Evolutionary conservation across 2,113 vertebrate genomes (phyloP).

Genomic region (Seriola quinqueradiata): DNA sequence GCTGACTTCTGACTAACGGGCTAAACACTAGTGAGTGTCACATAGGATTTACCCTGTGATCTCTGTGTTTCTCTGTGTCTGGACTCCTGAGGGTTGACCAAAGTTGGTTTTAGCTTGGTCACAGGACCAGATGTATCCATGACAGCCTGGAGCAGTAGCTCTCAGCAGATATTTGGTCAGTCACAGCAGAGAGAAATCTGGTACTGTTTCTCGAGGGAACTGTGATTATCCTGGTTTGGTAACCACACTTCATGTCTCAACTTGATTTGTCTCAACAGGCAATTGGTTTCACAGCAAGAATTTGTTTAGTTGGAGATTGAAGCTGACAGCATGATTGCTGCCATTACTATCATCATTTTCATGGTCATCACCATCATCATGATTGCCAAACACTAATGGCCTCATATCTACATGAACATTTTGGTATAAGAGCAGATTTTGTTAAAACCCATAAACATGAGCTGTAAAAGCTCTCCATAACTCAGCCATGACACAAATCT

Average conservation of each 20-base stretch:
- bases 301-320: conserved; percentile 23
- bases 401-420: conserved; percentile 18
- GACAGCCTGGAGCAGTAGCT: conserved; percentile 16
- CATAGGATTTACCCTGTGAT: conserved; percentile 8
- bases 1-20: background rate
- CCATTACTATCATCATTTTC: conserved; percentile 49
- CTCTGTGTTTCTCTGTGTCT: background rate
- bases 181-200: conserved; percentile 20
- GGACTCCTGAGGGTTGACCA: background rate
- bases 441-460: background rate
- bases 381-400: conserved; percentile 29
- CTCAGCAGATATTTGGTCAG: conserved; percentile 20
- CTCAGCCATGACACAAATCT: background rate
- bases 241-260: conserved; percentile 24
- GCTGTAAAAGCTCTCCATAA: conserved; percentile 14
- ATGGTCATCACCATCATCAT: conserved; percentile 17
- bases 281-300: conserved; percentile 46
- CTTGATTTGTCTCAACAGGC: conserved; percentile 36
- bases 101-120: conserved; percentile 22
- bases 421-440: conserved; percentile 2
- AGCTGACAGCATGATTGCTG: conserved; percentile 9
- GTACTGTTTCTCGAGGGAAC: background rate
- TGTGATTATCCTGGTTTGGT: conserved; percentile 23
- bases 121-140: conserved; percentile 27
- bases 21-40: background rate